Evolutionary conservation across 1,140 invertebrate genomes (phyloP), one percentile per base, ranked within the genome.

Genomic region (Plectus sambesii): DNA sequence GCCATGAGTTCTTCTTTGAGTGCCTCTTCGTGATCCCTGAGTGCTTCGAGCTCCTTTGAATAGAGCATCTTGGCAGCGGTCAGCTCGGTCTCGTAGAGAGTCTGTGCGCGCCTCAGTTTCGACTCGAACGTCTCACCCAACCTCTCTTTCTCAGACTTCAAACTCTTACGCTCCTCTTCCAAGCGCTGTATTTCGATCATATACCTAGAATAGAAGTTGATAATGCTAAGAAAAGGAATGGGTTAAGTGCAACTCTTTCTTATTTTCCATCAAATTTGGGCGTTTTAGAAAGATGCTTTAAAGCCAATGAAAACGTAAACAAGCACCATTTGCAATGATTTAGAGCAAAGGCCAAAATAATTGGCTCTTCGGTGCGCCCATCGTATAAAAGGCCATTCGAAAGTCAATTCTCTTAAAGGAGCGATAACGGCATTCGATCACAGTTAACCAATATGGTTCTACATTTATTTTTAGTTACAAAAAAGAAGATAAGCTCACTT

Each of bases 11-110:
- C 64, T 27, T 66, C 62, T 44, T 66, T 66, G 2, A 66, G 38
- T n/a, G 63, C 58, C 44, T 68, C 58, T 54, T 66, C 64, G 25
- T 66, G 64, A 44, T 66, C 64, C 44, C 63, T 47, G 30, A 66
- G 40, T 25, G 63, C 64, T 30, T 68, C 63, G 24, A 66, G 41
- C 35, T 66, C 64, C 39, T 52, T 59, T 17, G 49, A 52, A 40
- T 66, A 66, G 12, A 66, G 49, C 57, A 61, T 55, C 50, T 69
- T 66, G 5, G 64, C 60, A 6, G 66, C 62, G 20, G 57, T 60
- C 27, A 64, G 30, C 52, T 64, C 62, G 19, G 62, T 66, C 44
- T 62, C 60, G 41, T 62, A 62, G n/a, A 63, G 37, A 40, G 56
- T 64, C 46, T 66, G 63, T 15, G 64, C 64, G 35, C 64, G 39